These are phyloP conservation scores for Scelioninae gen. 1 DNA, from an alignment of 2,888 invertebrate genomes.

Conservation along the genomic window DNA sequence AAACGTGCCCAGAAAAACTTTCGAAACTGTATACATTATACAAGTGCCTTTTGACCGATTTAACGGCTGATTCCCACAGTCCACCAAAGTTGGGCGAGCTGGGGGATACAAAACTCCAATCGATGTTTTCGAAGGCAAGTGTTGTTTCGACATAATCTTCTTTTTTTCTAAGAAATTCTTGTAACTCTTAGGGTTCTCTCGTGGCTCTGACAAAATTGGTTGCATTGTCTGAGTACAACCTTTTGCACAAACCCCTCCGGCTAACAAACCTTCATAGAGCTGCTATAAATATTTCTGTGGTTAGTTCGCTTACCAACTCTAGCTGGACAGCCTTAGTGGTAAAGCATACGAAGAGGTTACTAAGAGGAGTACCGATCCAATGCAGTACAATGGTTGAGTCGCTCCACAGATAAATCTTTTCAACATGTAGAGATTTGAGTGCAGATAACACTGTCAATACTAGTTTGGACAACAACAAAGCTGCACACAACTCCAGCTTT, in stretches of 20 bases:
- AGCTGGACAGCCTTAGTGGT: neutral
- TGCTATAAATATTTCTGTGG: neutral
- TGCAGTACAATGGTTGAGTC: too few species aligned
- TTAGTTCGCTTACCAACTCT: neutral
- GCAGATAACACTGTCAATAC: too few species aligned
- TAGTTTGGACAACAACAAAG: too few species aligned
- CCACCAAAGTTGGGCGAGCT: neutral
- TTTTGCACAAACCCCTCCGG: neutral
- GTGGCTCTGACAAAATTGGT: neutral
- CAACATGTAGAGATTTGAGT: too few species aligned
- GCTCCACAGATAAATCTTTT: too few species aligned
- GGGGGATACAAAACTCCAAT: neutral
- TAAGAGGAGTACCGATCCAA: too few species aligned
- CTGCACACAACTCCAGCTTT: too few species aligned
- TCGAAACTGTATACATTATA: constrained; percentile 41
- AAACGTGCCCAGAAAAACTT: constrained; percentile 44
- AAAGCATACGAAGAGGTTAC: neutral
- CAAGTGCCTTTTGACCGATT: constrained; percentile 71
- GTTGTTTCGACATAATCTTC: neutral
- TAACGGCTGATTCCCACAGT: constrained; percentile 72
- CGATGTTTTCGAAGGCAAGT: neutral
- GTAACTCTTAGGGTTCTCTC: neutral
- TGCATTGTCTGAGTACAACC: neutral
- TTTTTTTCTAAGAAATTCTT: neutral
- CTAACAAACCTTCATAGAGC: neutral